Conservation (phyloP, 2,797 vertebrate genomes). For the Eulemur rubriventer region DNA sequence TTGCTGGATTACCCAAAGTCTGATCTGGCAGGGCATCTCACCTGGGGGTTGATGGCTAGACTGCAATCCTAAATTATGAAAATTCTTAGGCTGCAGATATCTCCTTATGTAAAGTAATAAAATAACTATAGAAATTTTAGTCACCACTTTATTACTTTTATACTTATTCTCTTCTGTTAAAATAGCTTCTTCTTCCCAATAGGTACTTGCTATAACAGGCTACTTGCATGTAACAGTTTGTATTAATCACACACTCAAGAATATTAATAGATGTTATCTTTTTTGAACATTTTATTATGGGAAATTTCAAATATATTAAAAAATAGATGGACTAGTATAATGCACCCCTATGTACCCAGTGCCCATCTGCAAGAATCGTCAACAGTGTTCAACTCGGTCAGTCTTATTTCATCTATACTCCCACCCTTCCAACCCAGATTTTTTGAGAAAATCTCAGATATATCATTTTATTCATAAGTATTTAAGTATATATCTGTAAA, state of each 20-base stretch:
- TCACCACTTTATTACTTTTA: background rate
- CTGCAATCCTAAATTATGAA: background rate
- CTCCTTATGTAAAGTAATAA: background rate
- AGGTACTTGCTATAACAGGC: background rate
- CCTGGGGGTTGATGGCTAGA: background rate
- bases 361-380: background rate
- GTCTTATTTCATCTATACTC: background rate
- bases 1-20: background rate
- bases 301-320: background rate
- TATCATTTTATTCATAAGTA: background rate
- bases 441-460: background rate
- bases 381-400: background rate
- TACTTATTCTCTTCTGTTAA: background rate
- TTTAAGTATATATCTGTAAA: slow-evolving; percentile 25
- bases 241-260: background rate
- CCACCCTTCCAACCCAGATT: background rate
- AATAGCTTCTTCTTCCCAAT: background rate
- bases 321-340: background rate
- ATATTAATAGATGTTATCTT: background rate
- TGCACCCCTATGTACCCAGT: background rate
- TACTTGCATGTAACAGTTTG: background rate
- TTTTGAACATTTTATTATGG: background rate
- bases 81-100: slow-evolving; percentile 15
- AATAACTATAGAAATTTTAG: background rate
- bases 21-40: background rate